Percentiles rank a stretch among this genome's conserved stretches.
Evolutionary conservation across 2,888 invertebrate species (phyloP).

Genomic region (Nomada hirtipes): DNA sequence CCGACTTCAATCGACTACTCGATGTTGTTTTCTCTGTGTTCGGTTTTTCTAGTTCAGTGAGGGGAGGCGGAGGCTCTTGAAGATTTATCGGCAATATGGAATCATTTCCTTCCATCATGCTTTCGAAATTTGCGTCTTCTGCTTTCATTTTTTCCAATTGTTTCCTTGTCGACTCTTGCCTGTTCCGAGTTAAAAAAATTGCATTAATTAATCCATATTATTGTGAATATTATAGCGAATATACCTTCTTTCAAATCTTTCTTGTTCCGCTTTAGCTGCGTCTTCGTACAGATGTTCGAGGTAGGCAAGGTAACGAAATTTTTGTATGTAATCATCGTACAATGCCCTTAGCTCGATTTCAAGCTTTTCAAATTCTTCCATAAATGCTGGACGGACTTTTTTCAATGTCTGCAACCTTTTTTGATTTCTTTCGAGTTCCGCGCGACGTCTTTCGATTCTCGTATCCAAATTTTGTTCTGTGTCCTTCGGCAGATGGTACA

Average conservation of each 20-base stretch:
- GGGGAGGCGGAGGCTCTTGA: slow-evolving; percentile 75
- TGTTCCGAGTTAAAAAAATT: slow-evolving; percentile 49
- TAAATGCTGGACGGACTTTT: slow-evolving; percentile 98
- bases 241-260: slow-evolving; percentile 89
- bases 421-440: slow-evolving; percentile 96
- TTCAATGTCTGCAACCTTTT: slow-evolving; percentile 96
- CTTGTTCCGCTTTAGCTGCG: slow-evolving; percentile 91
- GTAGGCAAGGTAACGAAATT: slow-evolving; percentile 94
- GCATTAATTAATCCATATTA: background rate
- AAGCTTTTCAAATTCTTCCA: slow-evolving; percentile 96
- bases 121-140: slow-evolving; percentile 85
- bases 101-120: slow-evolving; percentile 83
- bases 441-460: slow-evolving; percentile 95
- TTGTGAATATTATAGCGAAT: background rate
- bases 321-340: slow-evolving; percentile 94
- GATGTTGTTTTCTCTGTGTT: slow-evolving; percentile 69
- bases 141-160: slow-evolving; percentile 86
- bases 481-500: slow-evolving; percentile 84
- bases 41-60: slow-evolving; percentile 75
- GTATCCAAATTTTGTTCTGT: slow-evolving; percentile 95
- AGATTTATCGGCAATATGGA: slow-evolving; percentile 82
- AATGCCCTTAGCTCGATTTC: slow-evolving; percentile 93
- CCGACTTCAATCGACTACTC: slow-evolving; percentile 68
- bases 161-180: slow-evolving; percentile 85
- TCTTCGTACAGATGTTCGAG: slow-evolving; percentile 94